These are phyloP conservation scores for Gavia stellata DNA, from an alignment of 2,113 vertebrate species.

Conservation along the genomic window DNA sequence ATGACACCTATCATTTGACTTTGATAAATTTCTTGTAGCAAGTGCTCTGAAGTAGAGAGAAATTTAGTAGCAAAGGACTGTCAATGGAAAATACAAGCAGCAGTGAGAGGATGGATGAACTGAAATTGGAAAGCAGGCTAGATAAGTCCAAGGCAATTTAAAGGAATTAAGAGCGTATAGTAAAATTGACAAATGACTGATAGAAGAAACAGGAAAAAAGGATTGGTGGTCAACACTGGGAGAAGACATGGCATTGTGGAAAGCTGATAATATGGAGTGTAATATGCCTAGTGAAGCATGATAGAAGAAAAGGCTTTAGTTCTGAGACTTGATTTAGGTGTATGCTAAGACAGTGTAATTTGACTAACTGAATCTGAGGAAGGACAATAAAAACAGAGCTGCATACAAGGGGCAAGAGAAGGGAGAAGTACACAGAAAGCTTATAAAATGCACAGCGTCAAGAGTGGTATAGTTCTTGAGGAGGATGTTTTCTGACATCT, in stretches of 20 bases:
- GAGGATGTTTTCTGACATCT: neutral
- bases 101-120: neutral
- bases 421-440: neutral
- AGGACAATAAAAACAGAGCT: neutral
- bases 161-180: neutral
- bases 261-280: neutral
- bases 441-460: neutral
- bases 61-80: neutral
- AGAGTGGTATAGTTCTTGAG: neutral
- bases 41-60: neutral
- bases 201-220: neutral
- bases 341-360: neutral
- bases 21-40: neutral
- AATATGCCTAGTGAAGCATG: neutral
- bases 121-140: neutral
- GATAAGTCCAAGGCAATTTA: neutral
- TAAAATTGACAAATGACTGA: neutral
- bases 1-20: neutral
- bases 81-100: neutral
- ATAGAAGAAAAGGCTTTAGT: neutral
- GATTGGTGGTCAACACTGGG: neutral
- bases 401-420: accelerated
- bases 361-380: neutral
- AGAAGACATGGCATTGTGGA: neutral
- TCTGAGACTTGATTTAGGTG: neutral